phyloP scores from a whole-genome alignment of 2,113 vertebrate species.

The Scolopax mira region DNA sequence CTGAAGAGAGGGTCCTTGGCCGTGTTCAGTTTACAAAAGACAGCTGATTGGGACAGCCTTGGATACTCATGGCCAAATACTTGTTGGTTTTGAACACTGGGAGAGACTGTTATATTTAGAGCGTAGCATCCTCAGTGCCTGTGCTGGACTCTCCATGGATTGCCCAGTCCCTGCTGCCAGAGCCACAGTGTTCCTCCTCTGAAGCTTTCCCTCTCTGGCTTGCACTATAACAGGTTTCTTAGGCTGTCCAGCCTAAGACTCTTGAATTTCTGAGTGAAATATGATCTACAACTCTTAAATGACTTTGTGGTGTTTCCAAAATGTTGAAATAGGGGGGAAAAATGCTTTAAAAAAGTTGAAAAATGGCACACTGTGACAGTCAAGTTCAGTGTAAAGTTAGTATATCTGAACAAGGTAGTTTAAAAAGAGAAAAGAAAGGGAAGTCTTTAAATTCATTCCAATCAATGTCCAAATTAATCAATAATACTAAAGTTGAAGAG shows the following conservation, averaged over 20 bases:
- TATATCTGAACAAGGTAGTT: background rate
- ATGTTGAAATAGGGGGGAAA: background rate
- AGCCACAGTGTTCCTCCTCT: background rate
- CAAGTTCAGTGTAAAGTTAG: background rate
- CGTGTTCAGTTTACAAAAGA: background rate
- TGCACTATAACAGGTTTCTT: background rate
- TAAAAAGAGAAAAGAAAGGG: background rate
- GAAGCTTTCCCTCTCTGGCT: background rate
- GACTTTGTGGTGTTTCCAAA: background rate
- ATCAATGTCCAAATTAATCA: background rate
- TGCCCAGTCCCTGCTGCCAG: background rate
- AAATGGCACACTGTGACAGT: rapidly evolving
- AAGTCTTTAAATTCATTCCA: background rate
- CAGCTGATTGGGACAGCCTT: background rate
- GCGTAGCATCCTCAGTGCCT: background rate
- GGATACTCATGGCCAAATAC: background rate
- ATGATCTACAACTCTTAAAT: background rate
- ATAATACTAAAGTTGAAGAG: background rate
- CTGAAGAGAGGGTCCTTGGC: background rate
- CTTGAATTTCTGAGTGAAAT: background rate
- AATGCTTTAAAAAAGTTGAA: background rate
- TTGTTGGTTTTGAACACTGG: background rate
- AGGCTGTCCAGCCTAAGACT: background rate
- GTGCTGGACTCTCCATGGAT: rapidly evolving
- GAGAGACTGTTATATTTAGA: background rate